These are phyloP conservation scores for Amphimallon solstitiale DNA, from an alignment of 2,888 invertebrate genomes.

Conservation along the genomic window DNA sequence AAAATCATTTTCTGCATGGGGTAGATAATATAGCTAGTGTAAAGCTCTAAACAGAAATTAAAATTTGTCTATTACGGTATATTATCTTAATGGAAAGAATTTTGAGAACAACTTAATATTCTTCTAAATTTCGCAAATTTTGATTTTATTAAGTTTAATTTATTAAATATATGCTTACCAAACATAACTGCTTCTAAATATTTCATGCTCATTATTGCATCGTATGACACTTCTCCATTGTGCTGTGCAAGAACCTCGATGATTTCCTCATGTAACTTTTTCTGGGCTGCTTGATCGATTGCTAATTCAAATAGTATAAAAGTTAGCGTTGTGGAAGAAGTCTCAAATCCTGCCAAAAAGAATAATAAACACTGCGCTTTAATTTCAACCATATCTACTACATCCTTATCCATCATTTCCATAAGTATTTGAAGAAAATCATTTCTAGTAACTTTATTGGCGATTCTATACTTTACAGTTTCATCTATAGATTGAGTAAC, in stretches of 20 bases:
- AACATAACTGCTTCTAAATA: slow-evolving; percentile 62
- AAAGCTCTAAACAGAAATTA: too few species aligned
- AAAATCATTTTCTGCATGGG: too few species aligned
- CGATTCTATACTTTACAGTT: background rate
- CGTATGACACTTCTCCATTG: slow-evolving; percentile 60
- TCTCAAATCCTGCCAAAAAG: slow-evolving; percentile 59
- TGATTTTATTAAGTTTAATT: background rate
- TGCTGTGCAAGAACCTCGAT: slow-evolving; percentile 54
- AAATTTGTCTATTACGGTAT: too few species aligned
- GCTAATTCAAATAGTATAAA: slow-evolving; percentile 57
- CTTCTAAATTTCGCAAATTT: background rate
- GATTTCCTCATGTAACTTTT: slow-evolving; percentile 60
- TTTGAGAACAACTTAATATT: background rate
- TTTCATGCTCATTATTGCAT: slow-evolving; percentile 48
- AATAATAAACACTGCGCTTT: slow-evolving; percentile 54
- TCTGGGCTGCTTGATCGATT: slow-evolving; percentile 57
- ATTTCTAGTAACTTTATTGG: background rate
- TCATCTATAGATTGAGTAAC: slow-evolving; percentile 1
- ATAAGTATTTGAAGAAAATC: slow-evolving; percentile 1
- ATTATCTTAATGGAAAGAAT: too few species aligned
- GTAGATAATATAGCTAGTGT: too few species aligned
- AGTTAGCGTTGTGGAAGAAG: slow-evolving; percentile 56
- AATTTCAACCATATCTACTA: slow-evolving; percentile 44
- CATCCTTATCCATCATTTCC: background rate
- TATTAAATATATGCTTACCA: slow-evolving; percentile 53